These are phyloP conservation scores for Mormyrus iriodes DNA, from an alignment of 2,113 vertebrate species.

Conservation along the genomic window DNA sequence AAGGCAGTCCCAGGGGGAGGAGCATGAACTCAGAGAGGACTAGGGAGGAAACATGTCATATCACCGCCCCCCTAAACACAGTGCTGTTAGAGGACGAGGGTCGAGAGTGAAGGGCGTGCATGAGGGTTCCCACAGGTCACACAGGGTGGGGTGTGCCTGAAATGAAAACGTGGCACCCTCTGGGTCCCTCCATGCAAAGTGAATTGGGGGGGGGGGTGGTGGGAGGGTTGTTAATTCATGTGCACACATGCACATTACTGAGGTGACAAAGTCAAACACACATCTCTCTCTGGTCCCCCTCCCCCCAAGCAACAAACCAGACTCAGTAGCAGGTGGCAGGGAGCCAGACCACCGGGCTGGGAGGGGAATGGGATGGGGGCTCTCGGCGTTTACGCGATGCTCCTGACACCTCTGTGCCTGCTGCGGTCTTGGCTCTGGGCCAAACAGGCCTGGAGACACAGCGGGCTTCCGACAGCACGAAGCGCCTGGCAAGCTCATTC, in stretches of 20 bases:
- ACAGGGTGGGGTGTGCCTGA: background rate
- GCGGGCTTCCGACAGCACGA: slow-evolving; percentile 40
- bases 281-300: background rate
- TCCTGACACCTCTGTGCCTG: slow-evolving; percentile 47
- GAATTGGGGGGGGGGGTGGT: background rate
- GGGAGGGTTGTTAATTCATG: background rate
- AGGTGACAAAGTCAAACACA: slow-evolving; percentile 2
- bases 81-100: background rate
- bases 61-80: background rate
- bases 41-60: background rate
- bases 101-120: background rate
- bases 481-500: slow-evolving; percentile 8
- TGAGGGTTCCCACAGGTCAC: background rate
- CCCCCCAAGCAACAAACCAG: background rate
- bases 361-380: background rate
- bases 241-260: background rate
- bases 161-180: background rate
- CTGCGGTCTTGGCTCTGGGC: slow-evolving; percentile 49
- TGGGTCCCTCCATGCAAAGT: background rate
- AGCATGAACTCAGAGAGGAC: background rate
- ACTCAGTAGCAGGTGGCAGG: slow-evolving; percentile 26
- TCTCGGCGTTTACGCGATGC: slow-evolving; percentile 53
- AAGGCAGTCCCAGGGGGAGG: background rate
- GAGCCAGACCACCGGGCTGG: slow-evolving; percentile 37
- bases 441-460: slow-evolving; percentile 34